Evolutionary conservation across 2,113 vertebrate species (phyloP).

Genomic region (Zeus faber): DNA sequence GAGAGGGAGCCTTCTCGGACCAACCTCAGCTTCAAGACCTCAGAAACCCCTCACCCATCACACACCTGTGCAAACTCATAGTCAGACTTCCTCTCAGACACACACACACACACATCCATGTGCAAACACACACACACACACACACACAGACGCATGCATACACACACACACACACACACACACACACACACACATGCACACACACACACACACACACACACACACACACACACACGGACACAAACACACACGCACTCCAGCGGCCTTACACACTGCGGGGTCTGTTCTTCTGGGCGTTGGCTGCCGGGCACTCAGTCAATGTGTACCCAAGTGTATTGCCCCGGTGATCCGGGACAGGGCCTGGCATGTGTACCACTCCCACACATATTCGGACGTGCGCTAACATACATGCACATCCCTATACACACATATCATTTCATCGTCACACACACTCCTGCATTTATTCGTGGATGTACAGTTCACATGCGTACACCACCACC

Average conservation of each 20-base stretch:
- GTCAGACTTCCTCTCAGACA: conserved; percentile 38
- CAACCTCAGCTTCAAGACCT: neutral
- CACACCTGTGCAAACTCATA: conserved; percentile 69
- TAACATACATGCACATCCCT: too few species aligned
- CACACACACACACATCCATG: conserved; percentile 24
- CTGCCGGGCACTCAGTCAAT: conserved; percentile 42
- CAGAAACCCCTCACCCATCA: conserved; percentile 11
- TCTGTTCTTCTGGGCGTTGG: conserved; percentile 64
- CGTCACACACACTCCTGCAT: too few species aligned
- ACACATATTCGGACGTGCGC: too few species aligned
- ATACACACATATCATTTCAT: too few species aligned
- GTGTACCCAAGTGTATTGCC: too few species aligned
- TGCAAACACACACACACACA: conserved; percentile 19
- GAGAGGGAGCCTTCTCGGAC: too few species aligned
- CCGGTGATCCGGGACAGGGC: too few species aligned
- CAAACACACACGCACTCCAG: conserved; percentile 32
- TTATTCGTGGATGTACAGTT: too few species aligned
- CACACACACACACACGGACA: neutral
- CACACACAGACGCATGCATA: conserved; percentile 27
- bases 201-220: neutral
- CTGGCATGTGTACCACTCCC: conserved; percentile 28
- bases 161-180: conserved; percentile 5
- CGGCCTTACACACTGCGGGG: conserved; percentile 46
- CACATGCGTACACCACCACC: conserved; percentile 11
- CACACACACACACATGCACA: conserved; percentile 4